Conservation (phyloP, 2,888 invertebrate species). For the Micropterix aruncella region DNA sequence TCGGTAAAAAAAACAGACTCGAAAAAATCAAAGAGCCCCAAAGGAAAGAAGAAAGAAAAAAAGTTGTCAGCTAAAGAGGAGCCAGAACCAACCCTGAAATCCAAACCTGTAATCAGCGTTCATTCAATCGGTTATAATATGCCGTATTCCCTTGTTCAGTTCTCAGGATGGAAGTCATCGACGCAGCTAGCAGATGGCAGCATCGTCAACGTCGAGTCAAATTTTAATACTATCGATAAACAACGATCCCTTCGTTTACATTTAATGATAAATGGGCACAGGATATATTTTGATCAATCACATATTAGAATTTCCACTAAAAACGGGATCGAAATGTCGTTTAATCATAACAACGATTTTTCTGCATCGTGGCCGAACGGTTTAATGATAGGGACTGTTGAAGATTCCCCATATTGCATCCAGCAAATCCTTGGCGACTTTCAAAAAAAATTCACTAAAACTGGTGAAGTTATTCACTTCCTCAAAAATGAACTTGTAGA, state of each 20-base stretch:
- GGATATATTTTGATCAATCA: not conserved
- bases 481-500: too few relatives aligned
- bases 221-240: not conserved
- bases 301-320: not conserved
- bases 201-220: not conserved
- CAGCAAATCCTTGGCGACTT: not conserved
- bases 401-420: not conserved
- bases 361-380: not conserved
- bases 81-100: too few relatives aligned
- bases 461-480: not conserved
- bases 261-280: not conserved
- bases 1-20: too few relatives aligned
- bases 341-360: not conserved
- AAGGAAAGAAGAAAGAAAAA: too few relatives aligned
- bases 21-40: too few relatives aligned
- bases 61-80: too few relatives aligned
- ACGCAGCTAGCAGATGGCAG: not conserved
- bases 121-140: not conserved
- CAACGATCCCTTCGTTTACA: not conserved
- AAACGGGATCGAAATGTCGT: not conserved
- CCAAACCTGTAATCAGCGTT: too few relatives aligned
- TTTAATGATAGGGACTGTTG: not conserved
- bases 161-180: not conserved
- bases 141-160: not conserved
- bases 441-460: too few relatives aligned